phyloP scores from a whole-genome alignment of 2,113 vertebrate species.

The Saimiri boliviensis region DNA sequence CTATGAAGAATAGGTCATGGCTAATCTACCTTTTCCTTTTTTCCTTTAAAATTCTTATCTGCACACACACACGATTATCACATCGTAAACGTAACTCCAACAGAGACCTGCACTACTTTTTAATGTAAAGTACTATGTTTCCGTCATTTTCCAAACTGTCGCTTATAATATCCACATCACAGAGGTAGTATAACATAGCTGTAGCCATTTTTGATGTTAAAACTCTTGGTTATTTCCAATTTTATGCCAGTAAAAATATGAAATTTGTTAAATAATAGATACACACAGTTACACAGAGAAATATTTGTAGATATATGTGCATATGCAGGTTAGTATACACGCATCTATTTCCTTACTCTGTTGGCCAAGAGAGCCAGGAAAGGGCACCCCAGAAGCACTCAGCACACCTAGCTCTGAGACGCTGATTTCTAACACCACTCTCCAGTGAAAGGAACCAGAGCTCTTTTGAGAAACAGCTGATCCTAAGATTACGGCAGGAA shows the following conservation, averaged over 20 bases:
- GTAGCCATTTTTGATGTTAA: not conserved
- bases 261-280: not conserved
- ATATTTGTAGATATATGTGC: too few species aligned
- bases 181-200: not conserved
- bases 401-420: too few species aligned
- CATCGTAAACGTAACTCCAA: rapidly evolving
- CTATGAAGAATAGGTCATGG: not conserved
- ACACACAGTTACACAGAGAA: not conserved
- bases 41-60: not conserved
- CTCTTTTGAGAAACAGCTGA: not conserved
- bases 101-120: rapidly evolving
- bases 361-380: not conserved
- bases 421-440: not conserved
- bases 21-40: not conserved
- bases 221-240: not conserved
- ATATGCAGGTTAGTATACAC: not conserved
- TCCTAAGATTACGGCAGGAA: not conserved
- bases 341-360: rapidly evolving
- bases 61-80: rapidly evolving
- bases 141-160: not conserved
- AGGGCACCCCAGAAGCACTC: rapidly evolving
- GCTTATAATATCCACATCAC: not conserved
- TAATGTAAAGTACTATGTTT: not conserved
- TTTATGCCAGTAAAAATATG: not conserved
- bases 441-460: not conserved